Base-by-base conservation (phyloP, 2,888 invertebrate genomes). In the Hemithea aestivaria region DNA sequence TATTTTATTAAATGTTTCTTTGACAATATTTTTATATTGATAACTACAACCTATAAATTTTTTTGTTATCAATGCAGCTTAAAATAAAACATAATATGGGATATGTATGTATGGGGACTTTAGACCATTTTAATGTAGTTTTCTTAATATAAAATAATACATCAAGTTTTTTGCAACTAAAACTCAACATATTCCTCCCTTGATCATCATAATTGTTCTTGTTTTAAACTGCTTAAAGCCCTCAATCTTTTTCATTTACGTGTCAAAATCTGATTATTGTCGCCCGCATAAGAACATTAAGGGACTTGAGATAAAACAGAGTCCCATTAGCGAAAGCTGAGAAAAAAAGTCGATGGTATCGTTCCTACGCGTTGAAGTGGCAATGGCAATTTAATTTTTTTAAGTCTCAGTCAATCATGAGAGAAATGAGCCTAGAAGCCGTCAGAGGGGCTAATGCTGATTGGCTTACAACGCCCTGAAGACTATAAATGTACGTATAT, bases 201-300 rank as follows among this genome's bases (percentile, higher is more conserved):
- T 26, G 45, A 38, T 43, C 29, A 38, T 43, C 29, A 11, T 27
- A 26, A 27, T 26, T 27, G 31, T 20, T 36, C 21, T 41, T 33
- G 7, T 33, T 43, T 24, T 35, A 43, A 50, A 49, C 45, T 38
- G 40, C 31, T 45, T 23, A 40, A 45, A 40, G 40, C 45, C 40
- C 38, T 41, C 40, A 42, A 73, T 76, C 71, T 64, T 60, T 58
- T 65, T 79, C 72, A 77, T 82, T 80, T 80, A 79, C 60, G 81
- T 80, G 83, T 84, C 80, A 77, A 81, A 84, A 82, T 82, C 80
- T 75, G 80, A 79, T 85, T 85, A 85, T 75, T 71, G 73, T 74
- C 81, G 48, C 84, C 84, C 82, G 83, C 82, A 83, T 83, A 81
- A 83, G 74, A 65, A 80, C 74, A 83, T 85, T 85, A 84, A 71